phyloP scores from a whole-genome alignment of 2,113 vertebrate species.

The Gallinago jamesoni region DNA sequence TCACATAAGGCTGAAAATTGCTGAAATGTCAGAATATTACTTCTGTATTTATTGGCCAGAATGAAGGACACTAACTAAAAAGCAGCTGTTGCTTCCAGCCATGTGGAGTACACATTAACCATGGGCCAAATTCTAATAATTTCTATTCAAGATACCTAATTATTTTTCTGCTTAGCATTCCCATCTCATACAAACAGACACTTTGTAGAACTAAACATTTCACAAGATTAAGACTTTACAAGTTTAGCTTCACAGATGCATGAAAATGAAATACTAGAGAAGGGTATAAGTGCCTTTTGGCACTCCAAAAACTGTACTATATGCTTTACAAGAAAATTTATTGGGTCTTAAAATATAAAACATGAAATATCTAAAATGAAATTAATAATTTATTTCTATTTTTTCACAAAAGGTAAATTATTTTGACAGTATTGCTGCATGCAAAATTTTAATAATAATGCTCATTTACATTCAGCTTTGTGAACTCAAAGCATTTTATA shows the following conservation, averaged over 20 bases:
- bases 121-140: background rate
- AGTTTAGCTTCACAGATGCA: background rate
- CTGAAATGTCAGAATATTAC: background rate
- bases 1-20: background rate
- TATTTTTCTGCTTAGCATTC: background rate
- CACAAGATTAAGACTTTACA: background rate
- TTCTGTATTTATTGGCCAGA: background rate
- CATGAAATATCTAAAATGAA: background rate
- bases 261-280: background rate
- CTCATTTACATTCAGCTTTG: background rate
- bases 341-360: background rate
- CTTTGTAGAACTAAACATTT: background rate
- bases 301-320: background rate
- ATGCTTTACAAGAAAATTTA: background rate
- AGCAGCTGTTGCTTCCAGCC: background rate
- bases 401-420: background rate
- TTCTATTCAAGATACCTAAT: background rate
- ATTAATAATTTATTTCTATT: background rate
- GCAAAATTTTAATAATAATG: background rate
- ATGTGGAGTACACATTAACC: background rate
- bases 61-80: background rate
- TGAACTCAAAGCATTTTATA: background rate
- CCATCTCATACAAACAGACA: background rate
- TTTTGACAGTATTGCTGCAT: background rate
- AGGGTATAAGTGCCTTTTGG: background rate